Evolutionary conservation across 1,140 invertebrate genomes (phyloP).

Genomic region (Diachasma alloeum): DNA sequence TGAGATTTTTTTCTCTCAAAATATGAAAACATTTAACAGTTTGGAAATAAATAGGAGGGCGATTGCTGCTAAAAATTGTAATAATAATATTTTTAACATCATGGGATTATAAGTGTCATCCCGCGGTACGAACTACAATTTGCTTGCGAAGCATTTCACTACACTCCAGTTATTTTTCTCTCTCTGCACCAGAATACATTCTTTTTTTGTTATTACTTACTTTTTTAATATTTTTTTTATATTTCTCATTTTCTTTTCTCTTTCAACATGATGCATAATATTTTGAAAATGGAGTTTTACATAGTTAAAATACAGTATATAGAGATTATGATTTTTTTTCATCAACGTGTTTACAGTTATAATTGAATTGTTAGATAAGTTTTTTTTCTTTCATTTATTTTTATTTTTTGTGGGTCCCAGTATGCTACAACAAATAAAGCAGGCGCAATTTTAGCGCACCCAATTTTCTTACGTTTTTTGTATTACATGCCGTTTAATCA

Average conservation of each 20-base stretch:
- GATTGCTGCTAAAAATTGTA: not conserved
- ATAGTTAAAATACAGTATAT: conserved; percentile 40
- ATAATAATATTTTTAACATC: not conserved
- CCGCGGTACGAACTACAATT: conserved; percentile 1
- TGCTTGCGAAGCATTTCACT: not conserved
- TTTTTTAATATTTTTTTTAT: conserved; percentile 14
- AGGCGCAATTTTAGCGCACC: conserved; percentile 25
- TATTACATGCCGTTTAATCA: conserved; percentile 1
- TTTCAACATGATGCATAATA: conserved; percentile 31
- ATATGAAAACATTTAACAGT: not conserved
- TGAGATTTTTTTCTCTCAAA: not conserved
- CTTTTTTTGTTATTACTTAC: not conserved
- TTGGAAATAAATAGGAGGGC: not conserved
- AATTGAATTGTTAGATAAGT: conserved; percentile 43
- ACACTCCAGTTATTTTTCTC: not conserved
- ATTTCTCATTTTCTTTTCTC: conserved; percentile 19
- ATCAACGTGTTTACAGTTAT: conserved; percentile 36
- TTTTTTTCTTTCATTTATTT: conserved; percentile 13
- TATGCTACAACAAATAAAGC: conserved; percentile 41
- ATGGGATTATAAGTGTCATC: conserved; percentile 11
- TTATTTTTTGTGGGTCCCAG: conserved; percentile 45
- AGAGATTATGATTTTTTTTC: conserved; percentile 41
- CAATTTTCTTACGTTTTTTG: conserved; percentile 16
- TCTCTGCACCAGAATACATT: conserved; percentile 5
- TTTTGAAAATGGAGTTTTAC: conserved; percentile 26